Base-by-base conservation (phyloP, 2,888 invertebrate genomes). In the Hirudinaria manillensis region DNA sequence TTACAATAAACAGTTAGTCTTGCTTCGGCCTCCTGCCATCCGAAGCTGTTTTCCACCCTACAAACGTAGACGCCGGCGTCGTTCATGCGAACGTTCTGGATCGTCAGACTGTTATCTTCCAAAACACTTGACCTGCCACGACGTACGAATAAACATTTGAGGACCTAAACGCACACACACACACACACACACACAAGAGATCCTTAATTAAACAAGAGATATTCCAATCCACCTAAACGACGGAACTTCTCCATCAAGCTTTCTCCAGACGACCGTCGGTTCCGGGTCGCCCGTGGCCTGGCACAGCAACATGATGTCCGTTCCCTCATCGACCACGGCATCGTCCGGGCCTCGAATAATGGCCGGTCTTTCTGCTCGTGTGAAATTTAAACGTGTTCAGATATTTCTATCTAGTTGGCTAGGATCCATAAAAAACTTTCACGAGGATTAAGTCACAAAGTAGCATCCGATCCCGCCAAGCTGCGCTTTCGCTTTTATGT, bases 1-100 rank as follows among this genome's bases (percentile, higher is more conserved):
- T 91, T 88, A 96, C 95, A 93, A 84, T 94, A 91, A 66, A 96
- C 93, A 77, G 91, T 92, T 61, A 96, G 89, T 56, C 91, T 90
- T 34, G 94, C 94, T 82, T 91, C 90, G 16, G 93, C 92, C 72
- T 91, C 89, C 80, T 93, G 91, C 51, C 53, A 78, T 24, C 80
- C 80, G n/a, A 80, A 76, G 3, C 75, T 45, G 74, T 80, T 80
- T 72, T 78, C 78, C 13, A 77, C 80, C 24, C 78, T 75, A 70
- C 80, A 80, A 70, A 77, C 75, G 77, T 80, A 80, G 27, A 73
- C 56, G 21, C 80, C 80, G 38, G 77, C 79, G 51, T 80, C 80
- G 19, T 73, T 61, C 29, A 78, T 77, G 53, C 77, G 75, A 7
- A 79, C 78, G 27, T 75, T 70, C 51, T 70, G 74, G 29, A 80